Evolutionary conservation across 2,888 invertebrate species (phyloP), one percentile per base, ranked within the genome.

Genomic region (Pollenia angustigena): DNA sequence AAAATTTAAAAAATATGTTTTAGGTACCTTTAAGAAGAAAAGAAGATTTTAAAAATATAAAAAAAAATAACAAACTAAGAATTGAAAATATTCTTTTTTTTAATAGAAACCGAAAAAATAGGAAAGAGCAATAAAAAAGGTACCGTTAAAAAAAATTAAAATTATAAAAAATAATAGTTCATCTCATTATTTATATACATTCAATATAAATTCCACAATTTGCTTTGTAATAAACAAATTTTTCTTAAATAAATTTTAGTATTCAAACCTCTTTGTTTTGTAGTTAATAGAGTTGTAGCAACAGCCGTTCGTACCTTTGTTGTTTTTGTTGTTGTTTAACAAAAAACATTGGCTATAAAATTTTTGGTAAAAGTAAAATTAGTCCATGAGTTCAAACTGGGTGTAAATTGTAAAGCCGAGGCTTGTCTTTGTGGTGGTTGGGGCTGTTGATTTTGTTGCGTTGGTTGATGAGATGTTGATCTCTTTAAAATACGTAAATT

Each of bases 331-430:
- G 23, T 23, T 68, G 58, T 85, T 87, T 91, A 93, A 91, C 93
- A 93, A 90, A 93, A 93, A 54, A 93, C 92, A 89, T 93, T 93
- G 88, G 93, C 91, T 89, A 93, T 93, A 87, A 92, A 92, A 90
- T 93, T 93, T 90, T 93, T 93, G 85, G 93, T 92, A 90, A 93
- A 93, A 88, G 93, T 92, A 88, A 93, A 93, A 91, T 93, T 93
- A 87, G 91, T 92, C 93, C 93, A 93, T 88, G 93, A 93, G 91
- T 92, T 92, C 69, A 93, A 92, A 90, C 90, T 92, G 89, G 93
- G 93, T 89, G 92, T 92, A 83, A 92, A 93, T 85, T 91, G 91
- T 69, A 86, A 68, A 44, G 87, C 80, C 72, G 88, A 54, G 58
- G 87, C 78, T 48, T 88, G 88, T 58, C 78, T 83, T 81, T 85